Base-by-base conservation (phyloP, 1,140 invertebrate genomes). In the Drosophila fuyamai region DNA sequence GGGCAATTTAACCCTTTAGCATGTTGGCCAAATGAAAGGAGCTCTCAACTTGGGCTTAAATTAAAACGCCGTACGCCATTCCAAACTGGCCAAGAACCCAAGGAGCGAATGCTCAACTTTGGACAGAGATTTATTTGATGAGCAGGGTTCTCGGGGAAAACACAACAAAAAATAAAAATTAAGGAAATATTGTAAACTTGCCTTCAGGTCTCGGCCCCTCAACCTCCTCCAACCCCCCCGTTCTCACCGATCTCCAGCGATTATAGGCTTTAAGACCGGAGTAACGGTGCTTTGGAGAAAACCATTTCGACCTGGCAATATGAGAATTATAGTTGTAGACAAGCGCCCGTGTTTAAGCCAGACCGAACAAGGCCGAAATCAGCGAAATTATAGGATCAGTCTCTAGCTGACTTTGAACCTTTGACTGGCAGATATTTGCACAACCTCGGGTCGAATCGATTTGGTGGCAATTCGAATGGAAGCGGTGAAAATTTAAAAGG, bases 1-100 rank as follows among this genome's bases (percentile, higher is more conserved):
- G 91, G 82, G 88, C 91, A 92, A 92, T 91, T 92, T 91, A 88
- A 90, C 84, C 91, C 91, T 90, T 89, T 90, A 91, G 91, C 91
- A 90, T 85, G 79, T 75, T 90, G 79, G 65, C 63, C 71, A 80
- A 83, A 83, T 81, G 86, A 90, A 90, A 90, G 81, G 86, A 90
- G 86, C 82, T 83, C 84, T 81, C 71, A 63, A 75, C 43, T 65
- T 75, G 73, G 85, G 68, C 82, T 89, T 89, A 89, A 89, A 89
- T 89, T 89, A 89, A 89, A 89, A 90, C 80, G 76, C 66, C 67
- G 78, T 85, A 85, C 81, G 65, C 44, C 55, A 60, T 32, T 35
- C 50, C 32, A 75, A 57, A 63, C 54, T 73, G 44, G 47, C 51
- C 53, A 54, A 66, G 59, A 58, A 76, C 61, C 62, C 59, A 75